Conservation (phyloP, 2,797 vertebrate species). For the Dipus sagitta region DNA sequence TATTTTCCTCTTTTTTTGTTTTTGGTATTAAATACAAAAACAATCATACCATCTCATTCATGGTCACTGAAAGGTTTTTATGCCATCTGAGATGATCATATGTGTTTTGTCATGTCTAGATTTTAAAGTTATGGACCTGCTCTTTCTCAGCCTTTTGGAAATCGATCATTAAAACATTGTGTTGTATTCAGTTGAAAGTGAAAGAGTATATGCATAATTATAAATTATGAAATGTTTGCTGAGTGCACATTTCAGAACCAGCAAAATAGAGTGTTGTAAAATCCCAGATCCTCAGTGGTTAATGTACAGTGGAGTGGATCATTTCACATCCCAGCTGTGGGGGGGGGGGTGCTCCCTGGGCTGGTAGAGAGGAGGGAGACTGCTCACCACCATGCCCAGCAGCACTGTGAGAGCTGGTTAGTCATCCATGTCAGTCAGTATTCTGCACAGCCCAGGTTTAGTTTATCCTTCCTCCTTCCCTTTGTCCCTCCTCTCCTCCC, state of each 20-base stretch:
- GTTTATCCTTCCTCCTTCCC: too few species aligned
- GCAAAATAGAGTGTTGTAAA: not conserved
- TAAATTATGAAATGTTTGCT: conserved; percentile 29
- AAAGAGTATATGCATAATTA: not conserved
- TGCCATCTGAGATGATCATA: not conserved
- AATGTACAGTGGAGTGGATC: not conserved
- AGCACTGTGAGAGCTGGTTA: not conserved
- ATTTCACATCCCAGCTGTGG: not conserved
- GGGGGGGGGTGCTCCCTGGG: not conserved
- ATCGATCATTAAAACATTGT: not conserved
- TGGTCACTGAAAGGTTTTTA: not conserved
- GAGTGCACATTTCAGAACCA: conserved; percentile 5
- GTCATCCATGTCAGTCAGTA: not conserved
- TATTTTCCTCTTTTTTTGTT: not conserved
- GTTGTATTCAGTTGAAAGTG: not conserved
- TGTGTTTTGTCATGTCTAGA: not conserved
- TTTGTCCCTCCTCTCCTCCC: too few species aligned
- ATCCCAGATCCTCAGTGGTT: not conserved
- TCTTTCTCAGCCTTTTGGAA: conserved; percentile 4
- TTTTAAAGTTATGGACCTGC: not conserved
- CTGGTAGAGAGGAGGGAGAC: not conserved
- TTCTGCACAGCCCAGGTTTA: not conserved
- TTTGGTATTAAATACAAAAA: not conserved
- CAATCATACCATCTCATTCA: not conserved
- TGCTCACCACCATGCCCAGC: not conserved